A percentile compares a stretch with the other conserved stretches of the same genome.
phyloP scores from a whole-genome alignment of 1,140 invertebrate species.

The Zelostemma sp. region DNA sequence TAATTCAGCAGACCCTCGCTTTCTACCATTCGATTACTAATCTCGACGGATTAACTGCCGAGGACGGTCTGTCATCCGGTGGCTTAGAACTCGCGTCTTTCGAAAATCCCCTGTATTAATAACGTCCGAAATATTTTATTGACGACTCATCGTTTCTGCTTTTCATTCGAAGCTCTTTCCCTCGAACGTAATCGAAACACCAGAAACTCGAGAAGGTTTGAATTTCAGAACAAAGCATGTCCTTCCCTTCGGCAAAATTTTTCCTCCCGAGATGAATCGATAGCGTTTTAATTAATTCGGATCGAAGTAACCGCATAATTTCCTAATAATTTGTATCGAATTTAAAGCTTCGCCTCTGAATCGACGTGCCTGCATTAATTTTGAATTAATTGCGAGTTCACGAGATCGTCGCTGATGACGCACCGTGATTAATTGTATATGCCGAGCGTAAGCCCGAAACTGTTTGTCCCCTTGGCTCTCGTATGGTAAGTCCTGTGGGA shows the following conservation, averaged over 20 bases:
- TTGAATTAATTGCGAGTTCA: slow-evolving; percentile 50
- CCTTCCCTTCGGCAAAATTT: too few relatives aligned
- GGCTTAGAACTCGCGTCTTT: slow-evolving; percentile 27
- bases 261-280: too few relatives aligned
- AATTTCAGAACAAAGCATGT: too few relatives aligned
- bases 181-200: too few relatives aligned
- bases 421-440: slow-evolving; percentile 47
- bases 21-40: slow-evolving; percentile 45
- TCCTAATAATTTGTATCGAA: too few relatives aligned
- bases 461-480: slow-evolving; percentile 47
- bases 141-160: background rate
- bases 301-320: too few relatives aligned
- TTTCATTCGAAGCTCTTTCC: slow-evolving; percentile 17
- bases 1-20: slow-evolving; percentile 30
- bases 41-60: slow-evolving; percentile 32
- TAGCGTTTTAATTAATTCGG: too few relatives aligned
- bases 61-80: slow-evolving; percentile 14
- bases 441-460: slow-evolving; percentile 36
- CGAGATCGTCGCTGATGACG: slow-evolving; percentile 46
- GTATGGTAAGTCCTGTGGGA: slow-evolving; percentile 65
- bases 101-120: slow-evolving; percentile 11
- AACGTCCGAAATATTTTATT: slow-evolving; percentile 4
- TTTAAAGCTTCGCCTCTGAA: slow-evolving; percentile 5
- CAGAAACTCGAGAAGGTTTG: too few relatives aligned
- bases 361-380: slow-evolving; percentile 45